Percentiles rank a stretch among this genome's conserved stretches.
phyloP scores from a whole-genome alignment of 2,888 invertebrate genomes.

The Lordiphosa andalusiaca region DNA sequence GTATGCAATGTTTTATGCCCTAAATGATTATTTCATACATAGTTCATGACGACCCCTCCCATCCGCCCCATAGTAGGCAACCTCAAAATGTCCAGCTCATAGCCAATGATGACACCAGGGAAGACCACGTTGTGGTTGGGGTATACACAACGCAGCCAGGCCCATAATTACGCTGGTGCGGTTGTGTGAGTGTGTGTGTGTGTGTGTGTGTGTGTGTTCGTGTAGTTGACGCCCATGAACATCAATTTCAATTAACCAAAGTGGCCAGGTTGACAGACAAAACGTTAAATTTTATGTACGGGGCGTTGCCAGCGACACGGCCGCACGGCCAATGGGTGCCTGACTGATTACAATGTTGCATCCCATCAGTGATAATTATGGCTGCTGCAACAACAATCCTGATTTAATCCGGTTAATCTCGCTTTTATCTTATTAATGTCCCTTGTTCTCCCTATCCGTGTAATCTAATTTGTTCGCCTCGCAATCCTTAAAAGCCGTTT shows the following conservation, averaged over 20 bases:
- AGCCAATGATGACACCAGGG: slow-evolving; percentile 9
- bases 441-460: slow-evolving; percentile 21
- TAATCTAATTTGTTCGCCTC: slow-evolving; percentile 67
- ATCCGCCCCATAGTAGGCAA: neutral
- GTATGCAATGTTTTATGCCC: slow-evolving; percentile 13
- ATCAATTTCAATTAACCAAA: slow-evolving; percentile 74
- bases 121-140: neutral
- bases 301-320: slow-evolving; percentile 49
- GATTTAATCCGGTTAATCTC: slow-evolving; percentile 69
- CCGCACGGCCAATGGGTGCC: slow-evolving; percentile 14
- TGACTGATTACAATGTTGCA: slow-evolving; percentile 51
- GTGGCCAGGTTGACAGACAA: slow-evolving; percentile 69
- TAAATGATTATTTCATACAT: slow-evolving; percentile 31
- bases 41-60: neutral
- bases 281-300: slow-evolving; percentile 71
- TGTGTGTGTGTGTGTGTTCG: slow-evolving; percentile 26
- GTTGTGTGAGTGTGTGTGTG: slow-evolving; percentile 1
- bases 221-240: slow-evolving; percentile 56
- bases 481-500: slow-evolving; percentile 41
- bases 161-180: slow-evolving; percentile 31
- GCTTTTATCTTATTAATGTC: slow-evolving; percentile 64
- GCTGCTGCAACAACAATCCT: slow-evolving; percentile 14
- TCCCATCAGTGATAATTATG: slow-evolving; percentile 41
- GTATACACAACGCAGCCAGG: neutral
- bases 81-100: slow-evolving; percentile 12